Percentiles rank a stretch among this genome's conserved stretches.
These are phyloP conservation scores for Argynnis bischoffii DNA, from an alignment of 2,888 invertebrate genomes.

Conservation along the genomic window DNA sequence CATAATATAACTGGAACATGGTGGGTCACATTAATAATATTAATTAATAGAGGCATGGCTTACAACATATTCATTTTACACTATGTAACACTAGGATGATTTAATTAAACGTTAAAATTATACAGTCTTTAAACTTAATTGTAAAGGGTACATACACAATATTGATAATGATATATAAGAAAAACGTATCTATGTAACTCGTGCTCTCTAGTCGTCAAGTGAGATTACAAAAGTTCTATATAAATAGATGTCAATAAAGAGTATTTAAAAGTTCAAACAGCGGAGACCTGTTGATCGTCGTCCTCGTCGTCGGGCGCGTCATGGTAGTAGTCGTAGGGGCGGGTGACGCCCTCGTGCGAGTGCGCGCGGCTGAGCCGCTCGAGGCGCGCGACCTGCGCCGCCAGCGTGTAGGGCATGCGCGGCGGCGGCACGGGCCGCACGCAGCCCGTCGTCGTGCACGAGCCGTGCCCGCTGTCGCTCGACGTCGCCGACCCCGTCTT, in stretches of 20 bases:
- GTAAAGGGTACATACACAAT: slow-evolving; percentile 75
- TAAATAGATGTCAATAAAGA: slow-evolving; percentile 73
- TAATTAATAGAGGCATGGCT: slow-evolving; percentile 66
- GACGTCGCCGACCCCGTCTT: slow-evolving; percentile 96
- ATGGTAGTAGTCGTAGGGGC: slow-evolving; percentile 87
- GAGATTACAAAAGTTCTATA: slow-evolving; percentile 78
- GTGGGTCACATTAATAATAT: slow-evolving; percentile 77
- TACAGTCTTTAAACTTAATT: slow-evolving; percentile 81
- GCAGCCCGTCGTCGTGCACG: slow-evolving; percentile 80
- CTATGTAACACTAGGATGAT: slow-evolving; percentile 77
- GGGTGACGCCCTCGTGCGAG: slow-evolving; percentile 93
- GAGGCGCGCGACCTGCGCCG: slow-evolving; percentile 92
- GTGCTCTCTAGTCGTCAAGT: slow-evolving; percentile 78
- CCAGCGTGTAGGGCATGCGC: slow-evolving; percentile 89
- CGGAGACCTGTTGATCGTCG: slow-evolving; percentile 80
- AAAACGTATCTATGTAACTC: slow-evolving; percentile 71
- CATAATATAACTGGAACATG: slow-evolving; percentile 76
- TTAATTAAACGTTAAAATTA: slow-evolving; percentile 69
- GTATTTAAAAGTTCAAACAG: slow-evolving; percentile 72
- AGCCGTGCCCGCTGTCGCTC: slow-evolving; percentile 95
- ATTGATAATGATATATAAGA: slow-evolving; percentile 62
- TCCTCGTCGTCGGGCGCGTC: slow-evolving; percentile 78
- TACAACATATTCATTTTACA: slow-evolving; percentile 68
- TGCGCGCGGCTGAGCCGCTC: slow-evolving; percentile 92
- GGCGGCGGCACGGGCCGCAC: slow-evolving; percentile 86